Conservation (phyloP, 2,113 vertebrate genomes). For the Heloderma charlesbogerti region DNA sequence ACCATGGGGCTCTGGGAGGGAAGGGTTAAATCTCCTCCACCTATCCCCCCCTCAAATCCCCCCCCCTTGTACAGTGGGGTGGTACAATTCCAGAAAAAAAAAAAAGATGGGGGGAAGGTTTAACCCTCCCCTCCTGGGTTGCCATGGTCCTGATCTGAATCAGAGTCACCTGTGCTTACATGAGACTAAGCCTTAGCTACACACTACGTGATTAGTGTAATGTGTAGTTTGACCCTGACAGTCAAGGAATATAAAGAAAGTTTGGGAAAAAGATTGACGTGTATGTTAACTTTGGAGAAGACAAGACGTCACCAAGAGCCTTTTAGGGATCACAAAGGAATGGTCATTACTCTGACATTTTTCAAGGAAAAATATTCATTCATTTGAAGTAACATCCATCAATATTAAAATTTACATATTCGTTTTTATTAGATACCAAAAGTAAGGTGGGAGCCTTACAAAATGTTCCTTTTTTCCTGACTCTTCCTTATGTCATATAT, state of each 20-base stretch:
- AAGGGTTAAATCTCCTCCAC: no score
- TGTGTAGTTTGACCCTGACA: no score
- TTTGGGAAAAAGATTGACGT: background rate
- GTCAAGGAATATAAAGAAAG: background rate
- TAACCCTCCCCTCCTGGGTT: no score
- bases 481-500: constrained; percentile 24
- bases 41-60: no score
- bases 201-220: no score
- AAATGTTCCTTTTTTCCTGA: constrained; percentile 35
- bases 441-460: constrained; percentile 18
- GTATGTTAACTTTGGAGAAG: background rate
- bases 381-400: constrained; percentile 37
- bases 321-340: constrained; percentile 9
- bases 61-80: no score
- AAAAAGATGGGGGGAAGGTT: no score
- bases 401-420: constrained; percentile 26
- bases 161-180: no score
- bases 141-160: no score
- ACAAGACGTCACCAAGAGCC: background rate
- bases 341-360: background rate
- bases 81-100: no score
- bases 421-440: constrained; percentile 47
- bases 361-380: constrained; percentile 35
- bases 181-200: no score
- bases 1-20: no score